Base-by-base conservation (phyloP, 2,797 vertebrate genomes). In the Lates japonicus region DNA sequence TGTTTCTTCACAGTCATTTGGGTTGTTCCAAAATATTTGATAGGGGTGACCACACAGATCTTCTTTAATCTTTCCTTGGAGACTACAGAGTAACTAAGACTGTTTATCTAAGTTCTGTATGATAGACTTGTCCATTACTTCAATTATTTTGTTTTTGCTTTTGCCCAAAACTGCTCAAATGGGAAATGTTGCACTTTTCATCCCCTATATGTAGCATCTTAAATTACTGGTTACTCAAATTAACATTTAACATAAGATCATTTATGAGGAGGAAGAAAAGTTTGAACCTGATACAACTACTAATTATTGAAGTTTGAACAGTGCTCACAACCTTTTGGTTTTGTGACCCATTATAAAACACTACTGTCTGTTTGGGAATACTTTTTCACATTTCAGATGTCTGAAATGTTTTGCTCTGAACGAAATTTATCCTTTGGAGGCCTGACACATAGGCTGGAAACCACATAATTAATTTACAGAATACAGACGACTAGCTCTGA, bases 1-100 rank as follows among this genome's bases (percentile, higher is more conserved):
- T 44, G 44, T 42, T 85, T 79, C 60, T 76, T 76, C 81, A 85
- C 63, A 81, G 69, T 62, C 57, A 42, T 42, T 70, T 70, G 33
- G 65, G 70, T 33, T 25, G 52, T 78, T 80, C n/a, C n/a, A n/a
- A 51, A 81, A 68, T 42, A 51, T 55, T 71, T n/a, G 54, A 60
- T 41, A 62, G 60, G 22, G 49, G 74, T 55, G 19, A 74, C 72
- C 69, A 62, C 60, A 85, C n/a, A 66, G 70, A 76, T 52, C 52
- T 37, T 60, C 39, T 83, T 77, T 71, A n/a, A 76, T 74, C 72
- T 51, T 66, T 22, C 49, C 59, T n/a, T 11, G 2, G 19, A 68
- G 11, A 19, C 58, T 59, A 7, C 29, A 31, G 52, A 31, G 19
- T 62, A 19, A 16, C 4, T 20, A 59, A 29, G 39, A 29, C 25